phyloP scores from a whole-genome alignment of 2,113 vertebrate genomes.

The Chaetodon auriga region DNA sequence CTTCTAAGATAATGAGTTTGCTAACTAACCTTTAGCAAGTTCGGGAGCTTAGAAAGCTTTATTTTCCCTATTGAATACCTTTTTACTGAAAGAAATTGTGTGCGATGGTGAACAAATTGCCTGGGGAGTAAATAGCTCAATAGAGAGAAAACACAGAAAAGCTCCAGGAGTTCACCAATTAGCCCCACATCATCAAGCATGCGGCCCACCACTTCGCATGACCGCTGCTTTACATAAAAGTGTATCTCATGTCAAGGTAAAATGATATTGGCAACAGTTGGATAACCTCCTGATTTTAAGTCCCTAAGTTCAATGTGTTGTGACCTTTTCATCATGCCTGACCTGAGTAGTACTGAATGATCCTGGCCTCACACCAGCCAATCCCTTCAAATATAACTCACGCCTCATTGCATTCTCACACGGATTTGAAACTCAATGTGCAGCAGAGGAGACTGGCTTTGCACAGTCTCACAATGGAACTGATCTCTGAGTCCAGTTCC shows the following conservation, averaged over 20 bases:
- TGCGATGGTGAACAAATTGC: not conserved
- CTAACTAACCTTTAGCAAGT: not conserved
- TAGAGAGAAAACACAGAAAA: too few relatives aligned
- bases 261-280: conserved; percentile 28
- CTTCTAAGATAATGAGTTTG: not conserved
- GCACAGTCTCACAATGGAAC: conserved; percentile 30
- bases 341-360: conserved; percentile 27
- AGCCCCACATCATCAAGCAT: not conserved
- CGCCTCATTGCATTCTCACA: conserved; percentile 50
- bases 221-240: not conserved
- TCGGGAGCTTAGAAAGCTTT: not conserved
- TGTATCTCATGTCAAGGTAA: not conserved
- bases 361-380: not conserved
- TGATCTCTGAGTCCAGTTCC: conserved; percentile 23
- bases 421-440: conserved; percentile 47
- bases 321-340: conserved; percentile 56
- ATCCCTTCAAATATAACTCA: conserved; percentile 23
- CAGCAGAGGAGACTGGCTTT: not conserved
- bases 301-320: conserved; percentile 32
- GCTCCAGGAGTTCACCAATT: not conserved
- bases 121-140: not conserved
- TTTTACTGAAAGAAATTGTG: not conserved
- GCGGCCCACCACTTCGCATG: not conserved
- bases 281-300: conserved; percentile 37
- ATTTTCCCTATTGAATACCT: not conserved